Evolutionary conservation across 2,113 vertebrate species (phyloP).

Genomic region (Ptychochromis oligacanthus): DNA sequence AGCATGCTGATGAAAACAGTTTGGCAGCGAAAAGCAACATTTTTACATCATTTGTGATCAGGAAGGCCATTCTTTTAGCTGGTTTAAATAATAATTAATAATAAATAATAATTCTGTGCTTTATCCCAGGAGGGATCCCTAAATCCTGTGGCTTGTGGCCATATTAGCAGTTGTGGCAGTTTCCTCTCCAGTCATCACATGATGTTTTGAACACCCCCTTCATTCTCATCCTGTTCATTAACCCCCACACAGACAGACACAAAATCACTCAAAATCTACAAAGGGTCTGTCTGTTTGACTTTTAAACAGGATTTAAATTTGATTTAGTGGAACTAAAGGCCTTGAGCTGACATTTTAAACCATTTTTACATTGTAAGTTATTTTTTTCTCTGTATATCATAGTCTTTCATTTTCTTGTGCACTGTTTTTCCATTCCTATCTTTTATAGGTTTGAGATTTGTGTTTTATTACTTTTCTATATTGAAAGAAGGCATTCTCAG

Average conservation of each 20-base stretch:
- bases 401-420: background rate
- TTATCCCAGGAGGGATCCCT: conserved; percentile 26
- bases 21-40: background rate
- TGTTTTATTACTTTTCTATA: background rate
- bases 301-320: conserved; percentile 11
- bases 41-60: conserved; percentile 2
- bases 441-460: background rate
- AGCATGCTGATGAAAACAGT: conserved; percentile 1
- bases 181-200: conserved; percentile 65
- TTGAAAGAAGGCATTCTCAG: background rate
- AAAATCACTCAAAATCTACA: conserved; percentile 23
- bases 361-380: background rate
- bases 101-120: conserved; percentile 17
- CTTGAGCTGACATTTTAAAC: background rate
- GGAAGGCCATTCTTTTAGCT: background rate
- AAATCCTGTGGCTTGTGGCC: conserved; percentile 29
- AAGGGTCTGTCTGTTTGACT: conserved; percentile 28
- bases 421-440: background rate
- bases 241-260: background rate
- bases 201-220: conserved; percentile 26
- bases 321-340: conserved; percentile 15
- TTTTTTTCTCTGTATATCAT: background rate
- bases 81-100: conserved; percentile 8
- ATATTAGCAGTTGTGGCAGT: conserved; percentile 26
- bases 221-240: conserved; percentile 6